These are phyloP conservation scores for Puma concolor DNA, from an alignment of 2,113 vertebrate genomes.

Conservation along the genomic window DNA sequence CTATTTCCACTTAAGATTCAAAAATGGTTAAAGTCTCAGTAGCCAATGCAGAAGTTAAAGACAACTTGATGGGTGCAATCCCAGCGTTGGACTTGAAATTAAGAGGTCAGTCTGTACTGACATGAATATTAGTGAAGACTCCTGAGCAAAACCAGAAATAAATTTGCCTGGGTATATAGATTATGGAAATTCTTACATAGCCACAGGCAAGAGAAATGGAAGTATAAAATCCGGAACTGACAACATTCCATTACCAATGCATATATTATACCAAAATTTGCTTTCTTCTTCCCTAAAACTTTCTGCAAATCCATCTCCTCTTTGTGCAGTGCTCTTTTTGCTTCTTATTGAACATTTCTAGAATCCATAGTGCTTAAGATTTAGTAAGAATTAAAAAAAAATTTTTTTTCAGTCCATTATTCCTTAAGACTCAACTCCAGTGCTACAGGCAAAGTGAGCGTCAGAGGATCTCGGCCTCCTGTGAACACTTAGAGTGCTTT, in stretches of 20 bases:
- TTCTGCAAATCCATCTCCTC: background rate
- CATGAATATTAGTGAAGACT: background rate
- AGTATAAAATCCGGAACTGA: background rate
- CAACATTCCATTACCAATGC: background rate
- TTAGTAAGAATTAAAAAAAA: background rate
- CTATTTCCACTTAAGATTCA: background rate
- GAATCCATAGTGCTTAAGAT: background rate
- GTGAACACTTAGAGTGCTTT: background rate
- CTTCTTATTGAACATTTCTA: background rate
- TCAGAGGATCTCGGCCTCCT: background rate
- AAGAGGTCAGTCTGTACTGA: background rate
- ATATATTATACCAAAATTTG: constrained; percentile 26
- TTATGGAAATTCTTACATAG: constrained; percentile 2
- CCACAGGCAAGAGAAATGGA: background rate
- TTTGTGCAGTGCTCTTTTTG: background rate
- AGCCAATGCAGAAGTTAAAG: background rate
- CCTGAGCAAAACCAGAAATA: constrained; percentile 1
- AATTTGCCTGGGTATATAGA: background rate
- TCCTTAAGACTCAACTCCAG: background rate
- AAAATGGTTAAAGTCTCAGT: background rate
- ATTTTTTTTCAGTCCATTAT: background rate
- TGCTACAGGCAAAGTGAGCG: background rate
- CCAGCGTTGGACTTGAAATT: background rate
- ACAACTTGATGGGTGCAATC: background rate
- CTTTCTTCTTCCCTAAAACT: background rate